A percentile compares a stretch with the other conserved stretches of the same genome.
These are phyloP conservation scores for Microtus ochrogaster DNA, from an alignment of 2,113 vertebrate species.

Conservation along the genomic window DNA sequence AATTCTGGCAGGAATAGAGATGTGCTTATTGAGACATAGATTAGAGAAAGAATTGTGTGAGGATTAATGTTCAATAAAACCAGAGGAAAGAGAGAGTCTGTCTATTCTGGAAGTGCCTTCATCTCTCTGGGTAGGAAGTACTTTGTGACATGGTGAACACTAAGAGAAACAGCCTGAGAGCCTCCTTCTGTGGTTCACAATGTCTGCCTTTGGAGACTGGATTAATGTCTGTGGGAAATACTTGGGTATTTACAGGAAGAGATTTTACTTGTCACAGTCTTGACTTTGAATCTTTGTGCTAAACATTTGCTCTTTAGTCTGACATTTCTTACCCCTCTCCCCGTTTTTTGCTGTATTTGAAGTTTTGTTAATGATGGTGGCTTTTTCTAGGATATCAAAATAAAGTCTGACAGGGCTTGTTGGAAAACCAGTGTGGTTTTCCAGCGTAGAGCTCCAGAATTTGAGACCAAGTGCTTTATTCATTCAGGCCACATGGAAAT, in stretches of 20 bases:
- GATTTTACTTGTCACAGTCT: not conserved
- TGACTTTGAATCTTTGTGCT: not conserved
- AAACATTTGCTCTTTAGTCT: not conserved
- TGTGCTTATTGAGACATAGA: not conserved
- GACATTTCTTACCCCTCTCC: not conserved
- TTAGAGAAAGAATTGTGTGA: not conserved
- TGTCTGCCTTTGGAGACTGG: not conserved
- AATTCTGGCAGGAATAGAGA: constrained; percentile 18
- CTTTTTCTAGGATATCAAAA: not conserved
- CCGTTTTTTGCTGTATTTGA: not conserved
- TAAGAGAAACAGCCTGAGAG: not conserved
- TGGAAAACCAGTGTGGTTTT: not conserved
- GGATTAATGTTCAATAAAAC: not conserved
- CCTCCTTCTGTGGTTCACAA: not conserved
- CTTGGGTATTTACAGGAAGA: not conserved
- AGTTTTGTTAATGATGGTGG: not conserved
- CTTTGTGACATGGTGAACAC: not conserved
- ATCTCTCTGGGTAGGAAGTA: not conserved
- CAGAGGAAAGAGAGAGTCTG: not conserved
- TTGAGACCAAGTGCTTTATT: not conserved
- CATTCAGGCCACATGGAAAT: not conserved
- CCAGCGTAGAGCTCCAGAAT: not conserved
- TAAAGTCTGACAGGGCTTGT: not conserved
- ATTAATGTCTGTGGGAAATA: not conserved
- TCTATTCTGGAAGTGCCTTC: not conserved